These are phyloP conservation scores for Barbus barbus DNA, from an alignment of 2,113 vertebrate genomes.

Conservation along the genomic window DNA sequence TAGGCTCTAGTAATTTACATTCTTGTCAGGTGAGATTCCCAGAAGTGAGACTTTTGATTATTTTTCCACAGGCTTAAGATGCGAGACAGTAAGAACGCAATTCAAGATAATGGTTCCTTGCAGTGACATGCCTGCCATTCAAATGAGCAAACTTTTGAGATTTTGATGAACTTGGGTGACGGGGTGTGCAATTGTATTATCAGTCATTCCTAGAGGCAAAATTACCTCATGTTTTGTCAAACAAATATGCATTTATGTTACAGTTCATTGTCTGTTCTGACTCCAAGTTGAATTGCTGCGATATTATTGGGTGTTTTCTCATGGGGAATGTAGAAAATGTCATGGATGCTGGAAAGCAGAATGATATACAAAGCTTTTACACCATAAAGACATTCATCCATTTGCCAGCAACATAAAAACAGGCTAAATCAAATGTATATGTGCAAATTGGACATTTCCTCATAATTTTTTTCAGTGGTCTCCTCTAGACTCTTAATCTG, in stretches of 20 bases:
- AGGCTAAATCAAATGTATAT: neutral
- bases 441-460: neutral
- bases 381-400: neutral
- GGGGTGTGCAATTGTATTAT: slow-evolving; percentile 29
- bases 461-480: neutral
- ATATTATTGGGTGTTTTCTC: slow-evolving; percentile 19
- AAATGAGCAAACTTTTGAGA: slow-evolving; percentile 21
- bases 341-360: neutral
- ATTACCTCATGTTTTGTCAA: slow-evolving; percentile 19
- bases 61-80: neutral
- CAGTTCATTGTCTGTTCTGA: neutral
- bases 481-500: neutral
- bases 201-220: slow-evolving; percentile 25
- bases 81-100: neutral
- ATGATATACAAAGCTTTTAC: slow-evolving; percentile 21
- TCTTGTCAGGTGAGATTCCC: neutral
- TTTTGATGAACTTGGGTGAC: slow-evolving; percentile 15
- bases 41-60: neutral
- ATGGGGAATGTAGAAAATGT: neutral
- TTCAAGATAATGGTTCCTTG: slow-evolving; percentile 40
- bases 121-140: slow-evolving; percentile 6
- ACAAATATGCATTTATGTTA: slow-evolving; percentile 9
- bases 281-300: slow-evolving; percentile 24
- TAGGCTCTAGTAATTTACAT: neutral
- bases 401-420: slow-evolving; percentile 8